Evolutionary conservation across 2,113 vertebrate genomes (phyloP), one percentile per base, ranked within the genome.

Genomic region (Phoxinus phoxinus): DNA sequence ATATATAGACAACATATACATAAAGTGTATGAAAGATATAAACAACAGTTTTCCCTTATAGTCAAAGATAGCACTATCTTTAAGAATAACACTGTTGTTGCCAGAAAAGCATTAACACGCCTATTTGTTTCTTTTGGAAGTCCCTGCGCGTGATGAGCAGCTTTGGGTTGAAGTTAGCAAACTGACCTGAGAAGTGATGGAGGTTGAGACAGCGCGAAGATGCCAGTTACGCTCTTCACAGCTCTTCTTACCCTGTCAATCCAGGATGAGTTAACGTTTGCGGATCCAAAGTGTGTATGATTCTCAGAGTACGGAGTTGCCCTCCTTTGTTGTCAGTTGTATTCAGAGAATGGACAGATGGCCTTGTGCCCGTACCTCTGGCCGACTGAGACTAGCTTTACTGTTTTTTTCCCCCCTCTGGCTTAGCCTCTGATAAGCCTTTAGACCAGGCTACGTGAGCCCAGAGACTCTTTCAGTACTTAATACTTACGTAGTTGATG

Each of bases 401-500:
- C 93, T 93, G 92, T 94, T 94, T 93, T 93, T 92, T 92, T 92
- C 90, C 93, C 88, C 94, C 93, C 81, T 75, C 85, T 86, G 94
- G 94, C 93, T 95, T 95, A 95, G 93, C 92, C 92, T 91, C 90
- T 92, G 94, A 94, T 95, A 95, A 95, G 94, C 94, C 93, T 89
- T 91, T 93, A 93, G 84, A 85, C 84, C 90, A 93, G 92, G 93
- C 91, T 90, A 93, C 93, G 93, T 90, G 91, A 93, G 92, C 92
- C 92, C 84, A 89, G 91, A 93, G 69, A 84, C 76, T 76, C 69
- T 86, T 25, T 84, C 25, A 92, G 92, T 90, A 90, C 91, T 90
- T 92, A 93, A 93, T 93, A 90, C 92, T 92, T 58, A 71, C 59
- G 75, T 41, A 87, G 83, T 72, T 37, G 59, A 74, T 25, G 15